Conservation (phyloP, 2,113 vertebrate species). For the Gadus chalcogrammus region DNA sequence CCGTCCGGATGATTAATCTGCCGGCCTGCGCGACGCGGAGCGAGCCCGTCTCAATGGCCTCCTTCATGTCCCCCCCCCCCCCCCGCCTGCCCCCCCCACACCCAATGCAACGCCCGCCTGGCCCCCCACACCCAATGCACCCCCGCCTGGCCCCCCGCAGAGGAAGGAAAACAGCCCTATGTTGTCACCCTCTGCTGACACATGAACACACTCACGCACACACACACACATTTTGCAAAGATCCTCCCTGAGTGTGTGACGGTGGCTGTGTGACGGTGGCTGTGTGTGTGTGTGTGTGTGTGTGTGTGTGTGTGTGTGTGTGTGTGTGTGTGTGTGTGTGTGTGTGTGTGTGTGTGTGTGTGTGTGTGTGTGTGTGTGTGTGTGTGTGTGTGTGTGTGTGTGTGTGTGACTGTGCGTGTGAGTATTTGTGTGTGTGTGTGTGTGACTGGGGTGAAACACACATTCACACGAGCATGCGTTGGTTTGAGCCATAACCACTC, state of each 20-base stretch:
- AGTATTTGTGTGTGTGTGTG: background rate
- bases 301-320: background rate
- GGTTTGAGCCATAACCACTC: background rate
- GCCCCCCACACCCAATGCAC: conserved; percentile 12
- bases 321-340: no score
- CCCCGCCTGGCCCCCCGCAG: conserved; percentile 17
- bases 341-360: no score
- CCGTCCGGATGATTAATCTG: conserved; percentile 55
- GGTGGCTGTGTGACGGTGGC: no score
- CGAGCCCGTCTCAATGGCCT: conserved; percentile 47
- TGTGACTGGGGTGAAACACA: background rate
- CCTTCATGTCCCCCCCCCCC: conserved; percentile 36
- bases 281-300: no score
- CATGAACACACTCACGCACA: background rate
- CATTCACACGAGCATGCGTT: background rate
- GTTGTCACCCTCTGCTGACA: conserved; percentile 27
- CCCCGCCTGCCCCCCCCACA: no score
- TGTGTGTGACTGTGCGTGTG: no score
- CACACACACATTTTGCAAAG: background rate
- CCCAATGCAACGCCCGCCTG: conserved; percentile 7
- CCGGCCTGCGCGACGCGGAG: conserved; percentile 6
- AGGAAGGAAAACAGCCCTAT: conserved; percentile 51
- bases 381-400: background rate
- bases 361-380: no score
- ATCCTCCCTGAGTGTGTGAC: no score